Conservation (phyloP, 1,140 invertebrate species). For the Rhyacophila brunnea region DNA sequence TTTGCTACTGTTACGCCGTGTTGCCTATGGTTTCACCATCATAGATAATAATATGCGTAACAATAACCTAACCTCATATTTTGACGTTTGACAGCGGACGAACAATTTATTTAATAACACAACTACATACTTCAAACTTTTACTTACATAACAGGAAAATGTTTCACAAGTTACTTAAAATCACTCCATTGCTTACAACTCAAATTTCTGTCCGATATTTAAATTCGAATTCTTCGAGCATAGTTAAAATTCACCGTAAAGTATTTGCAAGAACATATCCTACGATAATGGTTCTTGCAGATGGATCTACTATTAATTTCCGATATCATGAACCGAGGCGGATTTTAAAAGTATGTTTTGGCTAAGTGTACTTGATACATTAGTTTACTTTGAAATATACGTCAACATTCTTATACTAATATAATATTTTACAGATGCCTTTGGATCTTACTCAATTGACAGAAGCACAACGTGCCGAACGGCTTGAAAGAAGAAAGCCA, state of each 20-base stretch:
- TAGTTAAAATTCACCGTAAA: conserved; percentile 69
- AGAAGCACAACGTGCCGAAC: conserved; percentile 65
- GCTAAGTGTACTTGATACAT: too few species aligned
- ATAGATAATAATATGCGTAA: too few species aligned
- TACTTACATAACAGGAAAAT: not conserved
- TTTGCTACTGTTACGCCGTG: too few species aligned
- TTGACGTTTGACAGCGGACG: too few species aligned
- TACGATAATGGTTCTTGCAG: conserved; percentile 70
- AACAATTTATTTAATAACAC: too few species aligned
- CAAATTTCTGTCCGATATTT: conserved; percentile 40
- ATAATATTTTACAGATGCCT: conserved; percentile 69
- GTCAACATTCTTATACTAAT: too few species aligned
- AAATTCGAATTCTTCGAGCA: conserved; percentile 65
- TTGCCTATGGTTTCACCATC: too few species aligned
- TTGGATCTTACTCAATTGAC: conserved; percentile 68
- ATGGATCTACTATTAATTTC: conserved; percentile 82
- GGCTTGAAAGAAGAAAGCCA: conserved; percentile 69
- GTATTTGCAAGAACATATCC: conserved; percentile 73
- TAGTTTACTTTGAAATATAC: too few species aligned
- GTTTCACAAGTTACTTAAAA: conserved; percentile 7
- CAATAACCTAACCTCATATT: too few species aligned
- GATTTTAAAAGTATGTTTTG: conserved; percentile 77
- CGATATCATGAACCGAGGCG: conserved; percentile 78
- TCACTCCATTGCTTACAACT: not conserved
- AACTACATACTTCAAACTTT: too few species aligned